Percentiles rank a stretch among this genome's conserved stretches.
phyloP scores from a whole-genome alignment of 1,140 invertebrate species.

The Asbolus verrucosus region DNA sequence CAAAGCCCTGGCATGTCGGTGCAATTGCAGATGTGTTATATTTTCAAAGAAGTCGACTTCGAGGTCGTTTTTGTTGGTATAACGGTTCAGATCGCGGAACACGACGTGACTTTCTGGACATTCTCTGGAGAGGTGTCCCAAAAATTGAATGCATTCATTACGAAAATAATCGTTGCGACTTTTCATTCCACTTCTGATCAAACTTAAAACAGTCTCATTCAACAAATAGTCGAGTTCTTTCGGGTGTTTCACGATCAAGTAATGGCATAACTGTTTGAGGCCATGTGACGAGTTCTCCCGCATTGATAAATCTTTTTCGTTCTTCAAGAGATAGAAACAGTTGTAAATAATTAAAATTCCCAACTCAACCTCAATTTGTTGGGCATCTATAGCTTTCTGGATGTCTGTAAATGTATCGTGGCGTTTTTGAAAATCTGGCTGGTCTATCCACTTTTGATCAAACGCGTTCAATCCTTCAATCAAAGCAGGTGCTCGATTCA shows the following conservation, averaged over 20 bases:
- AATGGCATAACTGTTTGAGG: constrained; percentile 74
- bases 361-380: constrained; percentile 73
- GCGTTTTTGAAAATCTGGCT: constrained; percentile 89
- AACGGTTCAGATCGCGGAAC: constrained; percentile 78
- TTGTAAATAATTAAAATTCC: constrained; percentile 83
- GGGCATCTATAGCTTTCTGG: constrained; percentile 69
- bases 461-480: constrained; percentile 85
- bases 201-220: constrained; percentile 76
- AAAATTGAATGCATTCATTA: constrained; percentile 80
- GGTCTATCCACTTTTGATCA: constrained; percentile 87
- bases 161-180: constrained; percentile 72
- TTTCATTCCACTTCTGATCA: constrained; percentile 77
- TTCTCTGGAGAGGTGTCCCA: constrained; percentile 80
- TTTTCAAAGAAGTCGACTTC: constrained; percentile 97
- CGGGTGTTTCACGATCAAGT: constrained; percentile 68
- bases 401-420: constrained; percentile 80
- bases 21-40: constrained; percentile 86
- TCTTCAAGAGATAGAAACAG: constrained; percentile 82
- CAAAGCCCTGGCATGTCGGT: constrained; percentile 84
- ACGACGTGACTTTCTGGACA: constrained; percentile 77
- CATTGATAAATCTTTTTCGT: constrained; percentile 85
- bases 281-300: constrained; percentile 82
- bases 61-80: constrained; percentile 79
- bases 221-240: constrained; percentile 75
- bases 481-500: constrained; percentile 67